phyloP scores from a whole-genome alignment of 2,113 vertebrate genomes.

The Alosa alosa region DNA sequence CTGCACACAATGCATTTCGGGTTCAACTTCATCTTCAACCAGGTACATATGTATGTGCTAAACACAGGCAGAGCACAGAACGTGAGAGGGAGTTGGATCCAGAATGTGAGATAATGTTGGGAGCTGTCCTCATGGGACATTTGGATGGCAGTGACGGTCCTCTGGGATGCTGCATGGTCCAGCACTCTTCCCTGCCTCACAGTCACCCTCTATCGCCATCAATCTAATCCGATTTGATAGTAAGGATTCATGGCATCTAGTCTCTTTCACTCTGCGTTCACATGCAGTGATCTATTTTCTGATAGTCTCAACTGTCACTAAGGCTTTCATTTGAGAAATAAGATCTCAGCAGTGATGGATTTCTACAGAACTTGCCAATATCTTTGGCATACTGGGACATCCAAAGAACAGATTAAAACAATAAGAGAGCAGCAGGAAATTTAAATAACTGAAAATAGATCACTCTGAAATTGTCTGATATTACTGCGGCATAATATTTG shows the following conservation, averaged over 20 bases:
- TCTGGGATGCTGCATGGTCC: neutral
- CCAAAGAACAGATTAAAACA: neutral
- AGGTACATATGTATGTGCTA: neutral
- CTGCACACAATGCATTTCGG: neutral
- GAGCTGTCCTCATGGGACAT: neutral
- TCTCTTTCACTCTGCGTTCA: slow-evolving; percentile 29
- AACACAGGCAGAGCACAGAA: neutral
- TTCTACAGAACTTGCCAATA: neutral
- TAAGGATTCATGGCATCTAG: neutral
- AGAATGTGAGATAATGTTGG: neutral
- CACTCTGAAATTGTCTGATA: neutral
- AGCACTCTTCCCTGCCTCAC: neutral
- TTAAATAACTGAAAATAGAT: neutral
- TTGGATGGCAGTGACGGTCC: neutral
- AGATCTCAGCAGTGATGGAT: neutral
- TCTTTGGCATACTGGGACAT: neutral
- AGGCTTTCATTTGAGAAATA: slow-evolving; percentile 11
- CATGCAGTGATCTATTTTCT: slow-evolving; percentile 19
- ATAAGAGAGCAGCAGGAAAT: neutral
- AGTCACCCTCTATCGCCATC: slow-evolving; percentile 23
- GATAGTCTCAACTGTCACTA: slow-evolving; percentile 16
- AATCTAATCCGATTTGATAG: slow-evolving; percentile 10
- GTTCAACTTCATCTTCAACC: neutral
- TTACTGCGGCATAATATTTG: neutral
- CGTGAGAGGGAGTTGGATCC: neutral